Percentiles rank a stretch among this genome's conserved stretches.
Evolutionary conservation across 2,113 vertebrate species (phyloP).

Genomic region (Melanotaenia duboulayi): DNA sequence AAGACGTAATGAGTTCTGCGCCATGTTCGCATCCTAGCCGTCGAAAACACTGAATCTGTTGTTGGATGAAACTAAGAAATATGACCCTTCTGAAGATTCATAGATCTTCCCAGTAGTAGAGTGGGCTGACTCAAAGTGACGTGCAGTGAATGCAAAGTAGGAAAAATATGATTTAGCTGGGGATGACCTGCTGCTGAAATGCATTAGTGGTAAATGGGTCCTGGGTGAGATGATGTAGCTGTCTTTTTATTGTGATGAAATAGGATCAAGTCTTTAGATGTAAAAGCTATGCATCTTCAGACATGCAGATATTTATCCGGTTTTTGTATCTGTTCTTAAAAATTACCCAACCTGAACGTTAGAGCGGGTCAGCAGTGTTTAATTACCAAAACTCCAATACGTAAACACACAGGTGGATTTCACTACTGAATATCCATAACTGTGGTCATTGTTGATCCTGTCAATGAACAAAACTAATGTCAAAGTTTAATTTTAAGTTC

Average conservation of each 20-base stretch:
- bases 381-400: too few relatives aligned
- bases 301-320: background rate
- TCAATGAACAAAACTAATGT: constrained; percentile 5
- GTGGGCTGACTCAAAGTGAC: background rate
- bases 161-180: too few relatives aligned
- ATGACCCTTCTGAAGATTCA: background rate
- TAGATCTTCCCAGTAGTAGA: background rate
- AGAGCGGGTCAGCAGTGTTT: background rate
- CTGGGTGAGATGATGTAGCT: too few relatives aligned
- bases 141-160: background rate
- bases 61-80: background rate
- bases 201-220: too few relatives aligned
- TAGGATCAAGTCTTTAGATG: background rate
- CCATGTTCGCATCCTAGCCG: background rate
- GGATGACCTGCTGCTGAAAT: too few relatives aligned
- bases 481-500: background rate
- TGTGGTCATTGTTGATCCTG: background rate
- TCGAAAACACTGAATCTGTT: background rate
- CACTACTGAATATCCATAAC: background rate
- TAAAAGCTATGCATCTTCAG: background rate
- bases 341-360: background rate
- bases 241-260: too few relatives aligned
- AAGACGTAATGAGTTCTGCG: background rate
- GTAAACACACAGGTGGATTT: background rate
- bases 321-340: background rate